A percentile compares a stretch with the other conserved stretches of the same genome.
These are phyloP conservation scores for Volucella inflata DNA, from an alignment of 2,888 invertebrate species.

Conservation along the genomic window DNA sequence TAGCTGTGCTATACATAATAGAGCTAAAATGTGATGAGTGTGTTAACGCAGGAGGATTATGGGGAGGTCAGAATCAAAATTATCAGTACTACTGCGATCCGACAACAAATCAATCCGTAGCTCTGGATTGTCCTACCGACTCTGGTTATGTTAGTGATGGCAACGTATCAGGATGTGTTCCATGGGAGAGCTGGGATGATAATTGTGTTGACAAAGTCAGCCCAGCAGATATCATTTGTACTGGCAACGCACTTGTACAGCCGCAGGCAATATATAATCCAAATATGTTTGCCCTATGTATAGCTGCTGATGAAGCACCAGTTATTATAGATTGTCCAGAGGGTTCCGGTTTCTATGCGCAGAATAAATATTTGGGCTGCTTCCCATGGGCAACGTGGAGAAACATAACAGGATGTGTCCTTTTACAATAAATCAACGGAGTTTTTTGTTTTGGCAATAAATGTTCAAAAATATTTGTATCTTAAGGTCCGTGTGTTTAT, in stretches of 20 bases:
- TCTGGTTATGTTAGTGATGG: constrained; percentile 80
- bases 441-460: background rate
- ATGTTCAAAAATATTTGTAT: too few relatives aligned
- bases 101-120: constrained; percentile 77
- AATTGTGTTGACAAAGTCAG: constrained; percentile 11
- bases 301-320: constrained; percentile 34
- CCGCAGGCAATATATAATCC: constrained; percentile 73
- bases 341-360: constrained; percentile 68
- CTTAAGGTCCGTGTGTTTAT: too few relatives aligned
- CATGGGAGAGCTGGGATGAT: constrained; percentile 79
- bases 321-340: constrained; percentile 57
- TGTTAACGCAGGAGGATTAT: constrained; percentile 67
- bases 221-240: background rate
- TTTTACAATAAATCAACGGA: background rate
- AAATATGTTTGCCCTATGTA: constrained; percentile 72
- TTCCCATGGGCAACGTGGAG: constrained; percentile 75
- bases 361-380: constrained; percentile 76
- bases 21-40: constrained; percentile 13
- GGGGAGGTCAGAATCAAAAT: constrained; percentile 81
- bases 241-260: constrained; percentile 51
- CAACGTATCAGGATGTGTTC: constrained; percentile 80
- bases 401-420: constrained; percentile 32
- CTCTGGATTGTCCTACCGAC: constrained; percentile 78
- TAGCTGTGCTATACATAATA: constrained; percentile 30
- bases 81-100: constrained; percentile 80